These are phyloP conservation scores for Sus cebifrons DNA, from an alignment of 2,797 vertebrate genomes.

Conservation along the genomic window DNA sequence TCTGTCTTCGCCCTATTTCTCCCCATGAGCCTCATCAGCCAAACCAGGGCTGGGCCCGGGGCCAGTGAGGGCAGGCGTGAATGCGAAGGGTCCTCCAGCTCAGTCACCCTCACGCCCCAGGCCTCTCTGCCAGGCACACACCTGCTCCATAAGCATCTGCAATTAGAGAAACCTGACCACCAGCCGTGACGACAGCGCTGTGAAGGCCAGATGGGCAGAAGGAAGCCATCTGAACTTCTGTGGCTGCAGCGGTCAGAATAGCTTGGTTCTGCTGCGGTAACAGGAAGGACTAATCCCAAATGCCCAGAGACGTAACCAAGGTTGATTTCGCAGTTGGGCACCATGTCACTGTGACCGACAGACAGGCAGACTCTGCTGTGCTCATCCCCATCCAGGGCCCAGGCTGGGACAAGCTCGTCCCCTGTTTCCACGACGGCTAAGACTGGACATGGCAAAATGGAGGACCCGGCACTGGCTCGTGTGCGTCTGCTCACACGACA, in stretches of 20 bases:
- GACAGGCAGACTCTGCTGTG: not conserved
- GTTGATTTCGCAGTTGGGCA: not conserved
- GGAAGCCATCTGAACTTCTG: not conserved
- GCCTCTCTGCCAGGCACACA: not conserved
- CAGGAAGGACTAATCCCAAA: not conserved
- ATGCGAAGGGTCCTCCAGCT: fast-evolving
- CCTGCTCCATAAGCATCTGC: not conserved
- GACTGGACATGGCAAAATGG: not conserved
- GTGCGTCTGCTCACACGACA: not conserved
- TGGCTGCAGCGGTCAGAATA: not conserved
- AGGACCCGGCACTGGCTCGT: fast-evolving
- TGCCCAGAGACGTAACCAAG: not conserved
- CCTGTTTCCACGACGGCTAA: not conserved
- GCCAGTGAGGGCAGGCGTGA: fast-evolving
- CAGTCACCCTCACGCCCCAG: not conserved
- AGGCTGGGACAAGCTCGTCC: not conserved
- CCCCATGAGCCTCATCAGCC: not conserved
- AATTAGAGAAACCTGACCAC: not conserved
- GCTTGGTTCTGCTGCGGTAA: too few relatives aligned
- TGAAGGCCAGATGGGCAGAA: not conserved
- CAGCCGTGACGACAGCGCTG: not conserved
- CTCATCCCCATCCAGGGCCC: not conserved
- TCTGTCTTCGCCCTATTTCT: too few relatives aligned
- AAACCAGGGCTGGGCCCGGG: too few relatives aligned
- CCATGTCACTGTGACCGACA: fast-evolving